Evolutionary conservation across 2,888 invertebrate genomes (phyloP), one percentile per base, ranked within the genome.

Genomic region (Siphlonurus alternatus): DNA sequence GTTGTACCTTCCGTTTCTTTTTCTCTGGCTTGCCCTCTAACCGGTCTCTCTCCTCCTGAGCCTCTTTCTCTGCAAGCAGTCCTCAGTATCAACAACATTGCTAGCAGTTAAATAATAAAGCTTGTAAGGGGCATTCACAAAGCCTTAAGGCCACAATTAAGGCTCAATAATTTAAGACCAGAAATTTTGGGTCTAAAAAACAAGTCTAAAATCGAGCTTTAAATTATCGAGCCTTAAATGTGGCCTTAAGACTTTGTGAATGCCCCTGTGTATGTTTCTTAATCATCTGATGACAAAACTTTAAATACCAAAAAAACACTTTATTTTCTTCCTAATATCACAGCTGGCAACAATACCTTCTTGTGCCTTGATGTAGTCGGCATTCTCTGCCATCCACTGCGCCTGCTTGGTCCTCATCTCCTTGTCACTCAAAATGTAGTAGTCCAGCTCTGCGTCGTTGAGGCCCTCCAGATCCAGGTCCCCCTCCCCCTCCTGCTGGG

Each of bases 361-460:
- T 75, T 90, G 87, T 70, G 89, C 88, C 71, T 84, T 83, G 65
- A 99, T 78, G 75, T 91, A 97, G 15, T 86, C 86, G 1, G 89
- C 91, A 75, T 98, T 96, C 1, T 90, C 78, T 71, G 84, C 83
- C 72, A 89, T 87, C 98, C 98, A 99, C 71, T 94, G 76, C 64
- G 80, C 79, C 18, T 88, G 86, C 76, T 98, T 99, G 65, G 85
- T 81, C 62, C 82, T 76, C 0, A 88, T 84, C 75, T 98, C 98
- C 62, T 84, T 83, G 56, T 88, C 88, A 1, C 82, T 83, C 78
- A 93, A 81, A 66, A 97, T 89, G 71, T 95, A 89, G 18, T 86
- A 84, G 72, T 90, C 88, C 61, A 98, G 80, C 78, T 98, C 97
- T 2, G 85, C 87, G 71, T 98, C 98, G 71, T 97, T 93, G 61